phyloP scores from a whole-genome alignment of 2,797 vertebrate genomes.

The Cacajao melanocephalus region DNA sequence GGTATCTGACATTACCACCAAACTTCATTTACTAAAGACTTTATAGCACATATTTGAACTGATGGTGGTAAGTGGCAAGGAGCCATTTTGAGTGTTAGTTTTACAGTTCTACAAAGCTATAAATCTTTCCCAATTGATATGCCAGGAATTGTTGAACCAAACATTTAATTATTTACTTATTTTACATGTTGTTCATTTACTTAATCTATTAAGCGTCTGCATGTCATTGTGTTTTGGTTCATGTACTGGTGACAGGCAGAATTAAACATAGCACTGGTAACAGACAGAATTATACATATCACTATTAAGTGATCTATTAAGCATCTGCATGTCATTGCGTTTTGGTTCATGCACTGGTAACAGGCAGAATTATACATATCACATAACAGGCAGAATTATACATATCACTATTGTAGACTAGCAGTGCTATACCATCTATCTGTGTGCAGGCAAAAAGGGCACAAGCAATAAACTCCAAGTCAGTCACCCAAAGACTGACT shows the following conservation, averaged over 20 bases:
- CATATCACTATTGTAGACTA: neutral
- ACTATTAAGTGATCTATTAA: neutral
- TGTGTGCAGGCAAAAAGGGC: neutral
- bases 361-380: neutral
- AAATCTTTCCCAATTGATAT: neutral
- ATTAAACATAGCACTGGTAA: too few species aligned
- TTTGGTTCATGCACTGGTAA: neutral
- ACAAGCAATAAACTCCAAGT: neutral
- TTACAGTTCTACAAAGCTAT: neutral
- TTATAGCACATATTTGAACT: neutral
- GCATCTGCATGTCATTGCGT: neutral
- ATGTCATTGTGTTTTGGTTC: neutral
- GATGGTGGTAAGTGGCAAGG: neutral
- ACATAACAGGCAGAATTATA: neutral
- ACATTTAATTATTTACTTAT: neutral
- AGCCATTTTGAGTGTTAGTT: neutral
- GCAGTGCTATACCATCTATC: rapidly evolving
- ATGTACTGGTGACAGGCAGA: neutral
- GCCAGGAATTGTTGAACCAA: neutral
- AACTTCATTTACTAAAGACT: neutral
- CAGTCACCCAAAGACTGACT: too few species aligned
- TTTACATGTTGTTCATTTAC: neutral
- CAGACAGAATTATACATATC: neutral
- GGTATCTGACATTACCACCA: neutral
- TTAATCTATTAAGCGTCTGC: neutral